These are phyloP conservation scores for Salvelinus sp. DNA, from an alignment of 2,113 vertebrate genomes.

Conservation along the genomic window DNA sequence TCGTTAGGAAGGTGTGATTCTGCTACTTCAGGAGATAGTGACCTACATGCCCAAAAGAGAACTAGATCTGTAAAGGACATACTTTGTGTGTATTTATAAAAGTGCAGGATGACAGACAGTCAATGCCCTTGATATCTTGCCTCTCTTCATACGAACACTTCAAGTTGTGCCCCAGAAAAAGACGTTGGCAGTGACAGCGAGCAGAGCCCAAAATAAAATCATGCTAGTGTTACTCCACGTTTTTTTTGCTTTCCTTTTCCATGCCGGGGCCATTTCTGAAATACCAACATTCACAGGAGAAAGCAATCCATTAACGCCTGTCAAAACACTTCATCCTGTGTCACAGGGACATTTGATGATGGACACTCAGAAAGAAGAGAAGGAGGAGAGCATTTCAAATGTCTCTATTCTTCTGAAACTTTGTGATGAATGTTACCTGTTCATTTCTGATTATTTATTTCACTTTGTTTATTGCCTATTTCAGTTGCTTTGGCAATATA, in stretches of 20 bases:
- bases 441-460: too few relatives aligned
- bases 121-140: slow-evolving; percentile 26
- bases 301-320: slow-evolving; percentile 41
- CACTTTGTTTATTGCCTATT: too few relatives aligned
- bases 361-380: slow-evolving; percentile 34
- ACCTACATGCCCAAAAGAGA: slow-evolving; percentile 69
- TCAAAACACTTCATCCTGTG: slow-evolving; percentile 46
- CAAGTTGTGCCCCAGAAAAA: slow-evolving; percentile 11
- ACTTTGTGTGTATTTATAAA: slow-evolving; percentile 45
- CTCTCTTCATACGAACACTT: not conserved
- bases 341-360: slow-evolving; percentile 49
- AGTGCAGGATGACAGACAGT: slow-evolving; percentile 22
- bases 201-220: slow-evolving; percentile 19
- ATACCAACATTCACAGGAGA: slow-evolving; percentile 39
- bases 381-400: slow-evolving; percentile 26
- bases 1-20: slow-evolving; percentile 48
- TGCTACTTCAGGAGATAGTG: slow-evolving; percentile 60
- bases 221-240: not conserved
- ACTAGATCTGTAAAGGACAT: slow-evolving; percentile 49
- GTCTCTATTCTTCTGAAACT: too few relatives aligned
- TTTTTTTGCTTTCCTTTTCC: slow-evolving; percentile 21
- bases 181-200: slow-evolving; percentile 5
- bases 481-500: too few relatives aligned
- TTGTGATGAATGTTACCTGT: too few relatives aligned
- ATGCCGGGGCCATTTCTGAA: slow-evolving; percentile 30